Evolutionary conservation across 2,113 vertebrate genomes (phyloP).

Genomic region (Gobiocypris rarus): DNA sequence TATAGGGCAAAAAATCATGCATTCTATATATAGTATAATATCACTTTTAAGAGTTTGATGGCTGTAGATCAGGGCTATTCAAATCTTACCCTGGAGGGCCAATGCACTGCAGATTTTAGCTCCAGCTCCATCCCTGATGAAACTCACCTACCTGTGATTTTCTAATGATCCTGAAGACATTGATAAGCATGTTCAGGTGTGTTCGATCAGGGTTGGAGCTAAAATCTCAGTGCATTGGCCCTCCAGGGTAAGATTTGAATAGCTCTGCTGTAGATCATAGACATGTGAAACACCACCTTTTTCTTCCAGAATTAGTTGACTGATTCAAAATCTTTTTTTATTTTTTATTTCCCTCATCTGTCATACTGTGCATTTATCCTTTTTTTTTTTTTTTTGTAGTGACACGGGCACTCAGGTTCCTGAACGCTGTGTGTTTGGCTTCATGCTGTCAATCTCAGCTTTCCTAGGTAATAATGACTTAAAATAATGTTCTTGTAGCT

Average conservation of each 20-base stretch:
- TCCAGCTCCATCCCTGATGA: too few species aligned
- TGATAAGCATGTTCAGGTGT: too few species aligned
- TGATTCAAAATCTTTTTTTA: neutral
- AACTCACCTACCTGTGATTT: too few species aligned
- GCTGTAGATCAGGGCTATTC: neutral
- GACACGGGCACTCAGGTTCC: slow-evolving; percentile 81
- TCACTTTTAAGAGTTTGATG: neutral
- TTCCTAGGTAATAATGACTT: slow-evolving; percentile 74
- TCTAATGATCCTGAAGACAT: too few species aligned
- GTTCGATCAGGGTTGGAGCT: too few species aligned
- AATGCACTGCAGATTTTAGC: too few species aligned
- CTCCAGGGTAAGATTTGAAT: too few species aligned
- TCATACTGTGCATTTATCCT: neutral
- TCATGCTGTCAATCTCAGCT: slow-evolving; percentile 80
- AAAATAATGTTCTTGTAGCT: neutral
- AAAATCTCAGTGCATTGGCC: too few species aligned
- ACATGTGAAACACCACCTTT: neutral
- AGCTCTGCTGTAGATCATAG: neutral
- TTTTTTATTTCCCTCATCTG: neutral
- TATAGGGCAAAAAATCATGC: neutral
- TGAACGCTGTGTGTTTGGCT: slow-evolving; percentile 85
- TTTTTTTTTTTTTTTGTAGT: slow-evolving; percentile 74
- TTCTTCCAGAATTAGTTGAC: neutral
- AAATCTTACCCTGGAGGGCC: too few species aligned
- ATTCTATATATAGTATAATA: neutral